These are phyloP conservation scores for Condylura cristata DNA, from an alignment of 2,113 vertebrate genomes.

Conservation along the genomic window DNA sequence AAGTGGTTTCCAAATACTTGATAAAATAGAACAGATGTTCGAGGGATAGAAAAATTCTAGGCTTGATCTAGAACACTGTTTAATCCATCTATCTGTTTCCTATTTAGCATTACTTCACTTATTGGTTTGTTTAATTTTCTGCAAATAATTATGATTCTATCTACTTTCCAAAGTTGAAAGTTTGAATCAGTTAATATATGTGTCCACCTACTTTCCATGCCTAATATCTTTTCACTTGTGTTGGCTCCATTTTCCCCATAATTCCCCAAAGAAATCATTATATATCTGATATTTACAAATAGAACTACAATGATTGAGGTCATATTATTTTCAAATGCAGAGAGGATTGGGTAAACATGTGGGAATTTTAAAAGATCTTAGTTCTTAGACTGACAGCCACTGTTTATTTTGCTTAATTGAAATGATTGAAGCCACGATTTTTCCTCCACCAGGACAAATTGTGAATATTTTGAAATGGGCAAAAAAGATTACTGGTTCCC, in stretches of 20 bases:
- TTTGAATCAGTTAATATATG: neutral
- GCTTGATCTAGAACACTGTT: neutral
- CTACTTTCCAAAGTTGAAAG: neutral
- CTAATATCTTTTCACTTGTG: neutral
- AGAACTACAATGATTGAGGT: neutral
- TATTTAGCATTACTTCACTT: neutral
- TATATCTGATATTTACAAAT: neutral
- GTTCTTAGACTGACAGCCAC: neutral
- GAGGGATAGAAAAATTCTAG: neutral
- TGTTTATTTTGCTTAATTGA: neutral
- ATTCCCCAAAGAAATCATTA: neutral
- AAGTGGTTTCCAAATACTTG: neutral
- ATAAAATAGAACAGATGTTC: neutral
- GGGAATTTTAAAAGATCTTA: neutral
- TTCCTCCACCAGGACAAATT: neutral
- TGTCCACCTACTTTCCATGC: neutral
- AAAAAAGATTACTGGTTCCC: neutral
- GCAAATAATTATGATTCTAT: neutral
- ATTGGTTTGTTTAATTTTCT: neutral
- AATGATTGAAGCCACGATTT: neutral
- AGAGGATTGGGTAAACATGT: neutral
- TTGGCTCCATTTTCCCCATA: neutral
- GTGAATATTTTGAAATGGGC: neutral
- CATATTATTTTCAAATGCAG: neutral
- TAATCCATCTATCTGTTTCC: neutral